Conservation (phyloP, 2,113 vertebrate species). For the Notechis scutatus region DNA sequence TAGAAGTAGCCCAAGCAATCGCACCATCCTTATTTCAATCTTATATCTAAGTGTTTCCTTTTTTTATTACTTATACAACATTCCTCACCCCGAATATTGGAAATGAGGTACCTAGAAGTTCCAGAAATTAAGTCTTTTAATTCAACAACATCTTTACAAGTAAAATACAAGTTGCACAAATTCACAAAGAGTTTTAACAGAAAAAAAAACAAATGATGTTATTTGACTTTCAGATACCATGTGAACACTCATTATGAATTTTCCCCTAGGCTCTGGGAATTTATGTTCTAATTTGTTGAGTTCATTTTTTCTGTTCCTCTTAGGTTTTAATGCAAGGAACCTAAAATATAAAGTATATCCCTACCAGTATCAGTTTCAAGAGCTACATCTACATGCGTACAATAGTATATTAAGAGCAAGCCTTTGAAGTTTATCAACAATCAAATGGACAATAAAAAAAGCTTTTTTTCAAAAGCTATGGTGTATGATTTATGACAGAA, state of each 20-base stretch:
- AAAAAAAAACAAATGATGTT: background rate
- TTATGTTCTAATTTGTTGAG: slow-evolving; percentile 15
- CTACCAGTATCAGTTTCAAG: slow-evolving; percentile 49
- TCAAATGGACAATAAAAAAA: slow-evolving; percentile 46
- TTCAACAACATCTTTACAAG: background rate
- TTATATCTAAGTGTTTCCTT: background rate
- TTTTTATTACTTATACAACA: background rate
- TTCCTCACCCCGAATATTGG: background rate
- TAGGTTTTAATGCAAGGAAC: slow-evolving; percentile 38
- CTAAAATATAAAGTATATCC: slow-evolving; percentile 53
- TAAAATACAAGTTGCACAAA: background rate
- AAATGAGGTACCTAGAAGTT: background rate
- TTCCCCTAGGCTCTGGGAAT: slow-evolving; percentile 9
- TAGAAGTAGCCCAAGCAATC: background rate
- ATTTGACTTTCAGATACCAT: background rate
- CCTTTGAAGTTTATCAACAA: slow-evolving; percentile 71
- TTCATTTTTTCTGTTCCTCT: slow-evolving; percentile 30
- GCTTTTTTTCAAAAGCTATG: slow-evolving; percentile 47
- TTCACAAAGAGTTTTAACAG: background rate
- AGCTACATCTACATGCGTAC: slow-evolving; percentile 45
- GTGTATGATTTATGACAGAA: slow-evolving; percentile 45
- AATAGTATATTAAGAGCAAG: slow-evolving; percentile 50
- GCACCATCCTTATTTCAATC: background rate
- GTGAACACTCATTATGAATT: slow-evolving; percentile 12
- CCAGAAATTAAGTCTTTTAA: background rate